Conservation (phyloP, 2,888 invertebrate species). For the Meganola albula region DNA sequence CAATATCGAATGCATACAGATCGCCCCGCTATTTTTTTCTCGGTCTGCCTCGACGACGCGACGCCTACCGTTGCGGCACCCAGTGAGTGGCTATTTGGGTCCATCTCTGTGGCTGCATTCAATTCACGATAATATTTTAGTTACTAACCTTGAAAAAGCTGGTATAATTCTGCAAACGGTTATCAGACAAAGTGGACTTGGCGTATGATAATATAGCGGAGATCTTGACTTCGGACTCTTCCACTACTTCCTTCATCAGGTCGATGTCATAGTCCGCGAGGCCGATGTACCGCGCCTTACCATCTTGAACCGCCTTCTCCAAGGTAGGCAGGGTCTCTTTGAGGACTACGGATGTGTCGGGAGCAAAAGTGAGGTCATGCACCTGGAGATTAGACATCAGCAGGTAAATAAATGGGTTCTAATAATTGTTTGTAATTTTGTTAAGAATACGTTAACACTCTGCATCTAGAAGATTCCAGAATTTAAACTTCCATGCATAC, state of each 20-base stretch:
- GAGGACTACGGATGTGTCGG: constrained; percentile 83
- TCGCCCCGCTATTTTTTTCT: too few species aligned
- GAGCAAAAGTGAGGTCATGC: constrained; percentile 95
- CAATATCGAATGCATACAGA: too few species aligned
- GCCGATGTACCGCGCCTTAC: constrained; percentile 88
- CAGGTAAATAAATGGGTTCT: too few species aligned
- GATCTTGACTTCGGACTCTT: constrained; percentile 80
- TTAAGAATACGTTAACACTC: too few species aligned
- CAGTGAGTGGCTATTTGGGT: too few species aligned
- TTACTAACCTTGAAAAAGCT: constrained; percentile 83
- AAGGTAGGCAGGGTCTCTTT: constrained; percentile 92
- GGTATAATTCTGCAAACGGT: constrained; percentile 83
- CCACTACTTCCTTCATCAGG: constrained; percentile 84
- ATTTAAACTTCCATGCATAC: too few species aligned
- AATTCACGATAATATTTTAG: neutral
- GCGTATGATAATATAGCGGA: constrained; percentile 87
- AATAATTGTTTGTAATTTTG: too few species aligned
- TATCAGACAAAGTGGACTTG: constrained; percentile 88
- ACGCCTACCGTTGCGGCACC: too few species aligned
- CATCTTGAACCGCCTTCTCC: constrained; percentile 83
- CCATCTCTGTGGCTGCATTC: too few species aligned
- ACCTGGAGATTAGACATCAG: constrained; percentile 81
- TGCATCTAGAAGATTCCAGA: too few species aligned
- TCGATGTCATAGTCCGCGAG: constrained; percentile 91
- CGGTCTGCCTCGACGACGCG: too few species aligned